Evolutionary conservation across 2,797 vertebrate species (phyloP).

Genomic region (Lerista edwardsae): DNA sequence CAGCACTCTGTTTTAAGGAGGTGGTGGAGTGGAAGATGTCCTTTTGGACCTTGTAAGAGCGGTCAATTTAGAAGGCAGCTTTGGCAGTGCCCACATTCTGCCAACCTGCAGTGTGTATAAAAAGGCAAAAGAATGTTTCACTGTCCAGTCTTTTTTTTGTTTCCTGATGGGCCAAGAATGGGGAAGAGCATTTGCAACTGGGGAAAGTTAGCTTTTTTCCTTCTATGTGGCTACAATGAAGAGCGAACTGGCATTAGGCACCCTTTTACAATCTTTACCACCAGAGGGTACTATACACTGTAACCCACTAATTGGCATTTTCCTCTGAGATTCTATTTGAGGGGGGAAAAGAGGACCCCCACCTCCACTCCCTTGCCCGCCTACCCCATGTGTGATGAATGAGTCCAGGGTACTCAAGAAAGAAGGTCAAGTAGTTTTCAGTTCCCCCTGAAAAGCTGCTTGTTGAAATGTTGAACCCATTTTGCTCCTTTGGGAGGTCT

Average conservation of each 20-base stretch:
- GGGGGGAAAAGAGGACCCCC: neutral
- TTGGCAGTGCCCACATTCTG: neutral
- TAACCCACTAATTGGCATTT: neutral
- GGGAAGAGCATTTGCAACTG: neutral
- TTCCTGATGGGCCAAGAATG: neutral
- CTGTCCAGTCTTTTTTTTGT: accelerated
- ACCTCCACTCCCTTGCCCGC: neutral
- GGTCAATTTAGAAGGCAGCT: neutral
- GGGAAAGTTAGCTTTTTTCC: neutral
- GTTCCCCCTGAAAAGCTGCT: accelerated
- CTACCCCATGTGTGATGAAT: neutral
- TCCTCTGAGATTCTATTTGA: neutral
- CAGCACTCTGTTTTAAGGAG: neutral
- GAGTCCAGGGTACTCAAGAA: neutral
- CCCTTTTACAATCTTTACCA: neutral
- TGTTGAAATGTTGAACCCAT: neutral
- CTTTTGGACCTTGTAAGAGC: neutral
- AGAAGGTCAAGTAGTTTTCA: slow-evolving; percentile 22
- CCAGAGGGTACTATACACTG: neutral
- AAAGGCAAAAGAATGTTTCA: neutral
- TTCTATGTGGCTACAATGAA: neutral
- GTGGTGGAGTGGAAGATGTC: neutral
- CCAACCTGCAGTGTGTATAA: neutral
- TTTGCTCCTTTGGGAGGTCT: accelerated
- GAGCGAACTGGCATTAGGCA: neutral